Conservation (phyloP, 1,140 invertebrate genomes). For the Psilanteris sp. region DNA sequence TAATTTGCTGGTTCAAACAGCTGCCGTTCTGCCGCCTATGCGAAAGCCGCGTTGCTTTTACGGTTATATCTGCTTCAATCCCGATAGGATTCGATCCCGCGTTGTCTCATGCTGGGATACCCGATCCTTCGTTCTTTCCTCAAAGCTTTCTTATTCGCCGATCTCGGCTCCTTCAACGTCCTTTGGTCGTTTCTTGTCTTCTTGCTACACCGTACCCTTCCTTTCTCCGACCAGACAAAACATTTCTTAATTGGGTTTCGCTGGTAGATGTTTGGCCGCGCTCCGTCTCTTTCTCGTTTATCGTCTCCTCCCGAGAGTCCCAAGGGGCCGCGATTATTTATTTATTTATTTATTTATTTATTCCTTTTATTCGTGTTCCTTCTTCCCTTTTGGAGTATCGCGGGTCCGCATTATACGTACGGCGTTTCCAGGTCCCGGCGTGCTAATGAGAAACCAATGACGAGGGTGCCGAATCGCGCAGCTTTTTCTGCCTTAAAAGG, state of each 20-base stretch:
- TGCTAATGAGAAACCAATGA: constrained; percentile 70
- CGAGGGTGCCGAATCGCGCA: constrained; percentile 43
- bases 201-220: constrained; percentile 44
- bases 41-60: constrained; percentile 70
- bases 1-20: constrained; percentile 80
- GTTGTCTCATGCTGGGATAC: constrained; percentile 73
- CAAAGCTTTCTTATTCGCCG: constrained; percentile 70
- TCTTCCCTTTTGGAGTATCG: constrained; percentile 9
- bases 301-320: constrained; percentile 32
- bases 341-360: constrained; percentile 62
- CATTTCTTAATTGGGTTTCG: constrained; percentile 80
- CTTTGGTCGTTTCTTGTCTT: constrained; percentile 57
- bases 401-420: constrained; percentile 47
- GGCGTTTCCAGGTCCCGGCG: constrained; percentile 49
- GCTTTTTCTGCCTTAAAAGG: constrained; percentile 63
- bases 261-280: constrained; percentile 61
- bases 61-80: constrained; percentile 70
- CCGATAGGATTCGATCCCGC: constrained; percentile 72
- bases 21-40: constrained; percentile 79
- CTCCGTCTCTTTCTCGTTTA: constrained; percentile 63
- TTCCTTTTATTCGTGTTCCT: constrained; percentile 6
- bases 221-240: constrained; percentile 75
- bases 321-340: constrained; percentile 62
- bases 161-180: constrained; percentile 51
- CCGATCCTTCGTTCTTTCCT: constrained; percentile 70